A percentile compares a stretch with the other conserved stretches of the same genome.
Evolutionary conservation across 2,797 vertebrate species (phyloP).

Genomic region (Holocentrus rufus): DNA sequence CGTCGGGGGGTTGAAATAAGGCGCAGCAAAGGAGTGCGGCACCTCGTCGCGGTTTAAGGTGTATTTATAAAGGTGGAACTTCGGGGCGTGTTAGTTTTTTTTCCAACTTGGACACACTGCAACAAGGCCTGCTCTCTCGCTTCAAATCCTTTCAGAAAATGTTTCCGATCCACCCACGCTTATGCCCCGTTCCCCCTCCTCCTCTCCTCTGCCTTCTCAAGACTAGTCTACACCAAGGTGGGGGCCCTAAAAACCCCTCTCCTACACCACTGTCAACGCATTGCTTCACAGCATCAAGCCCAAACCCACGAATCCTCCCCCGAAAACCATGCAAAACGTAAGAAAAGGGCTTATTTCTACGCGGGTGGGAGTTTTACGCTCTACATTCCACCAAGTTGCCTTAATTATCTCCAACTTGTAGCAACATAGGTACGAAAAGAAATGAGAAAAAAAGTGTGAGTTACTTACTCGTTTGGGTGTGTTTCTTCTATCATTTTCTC

Average conservation of each 20-base stretch:
- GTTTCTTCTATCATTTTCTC: conserved; percentile 88
- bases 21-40: conserved; percentile 25
- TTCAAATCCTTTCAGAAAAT: conserved; percentile 80
- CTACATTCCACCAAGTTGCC: conserved; percentile 69
- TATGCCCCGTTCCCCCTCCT: conserved; percentile 63
- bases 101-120: conserved; percentile 55
- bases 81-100: conserved; percentile 60
- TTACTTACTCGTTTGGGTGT: conserved; percentile 86
- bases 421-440: background rate
- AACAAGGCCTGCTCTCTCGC: conserved; percentile 71
- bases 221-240: conserved; percentile 56
- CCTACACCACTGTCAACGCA: conserved; percentile 59
- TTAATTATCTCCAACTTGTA: conserved; percentile 69
- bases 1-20: background rate
- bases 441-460: background rate
- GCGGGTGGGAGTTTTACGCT: conserved; percentile 5
- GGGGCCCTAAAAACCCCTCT: conserved; percentile 49
- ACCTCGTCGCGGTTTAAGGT: conserved; percentile 15
- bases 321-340: background rate
- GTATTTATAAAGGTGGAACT: conserved; percentile 65
- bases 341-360: background rate
- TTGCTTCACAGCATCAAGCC: conserved; percentile 45
- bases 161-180: conserved; percentile 83
- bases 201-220: conserved; percentile 49
- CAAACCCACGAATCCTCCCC: conserved; percentile 12